Evolutionary conservation across 2,888 invertebrate species (phyloP).

Genomic region (Melinaea menophilus): DNA sequence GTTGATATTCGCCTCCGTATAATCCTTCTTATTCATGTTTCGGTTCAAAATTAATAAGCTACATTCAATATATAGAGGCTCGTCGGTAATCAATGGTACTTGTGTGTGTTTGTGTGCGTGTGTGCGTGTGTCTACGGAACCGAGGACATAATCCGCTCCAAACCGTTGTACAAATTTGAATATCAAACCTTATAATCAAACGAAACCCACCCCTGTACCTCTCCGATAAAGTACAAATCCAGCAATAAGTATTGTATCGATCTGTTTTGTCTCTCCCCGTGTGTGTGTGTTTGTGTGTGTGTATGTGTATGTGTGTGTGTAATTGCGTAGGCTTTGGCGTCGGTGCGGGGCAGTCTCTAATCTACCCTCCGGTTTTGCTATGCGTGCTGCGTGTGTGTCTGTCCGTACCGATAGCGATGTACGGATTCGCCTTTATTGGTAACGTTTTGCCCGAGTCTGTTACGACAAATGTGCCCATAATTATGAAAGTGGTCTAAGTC

Average conservation of each 20-base stretch:
- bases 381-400: constrained; percentile 10
- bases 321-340: constrained; percentile 25
- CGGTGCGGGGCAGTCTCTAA: constrained; percentile 17
- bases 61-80: too few relatives aligned
- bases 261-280: constrained; percentile 42
- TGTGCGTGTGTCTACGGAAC: neutral
- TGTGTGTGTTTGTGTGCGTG: too few relatives aligned
- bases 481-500: too few relatives aligned
- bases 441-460: neutral
- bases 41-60: too few relatives aligned
- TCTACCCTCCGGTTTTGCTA: constrained; percentile 12
- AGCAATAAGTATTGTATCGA: constrained; percentile 43
- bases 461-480: too few relatives aligned
- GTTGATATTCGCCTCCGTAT: too few relatives aligned
- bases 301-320: constrained; percentile 12
- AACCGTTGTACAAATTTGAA: neutral
- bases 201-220: constrained; percentile 5
- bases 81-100: too few relatives aligned
- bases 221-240: constrained; percentile 21
- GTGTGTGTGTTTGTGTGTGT: constrained; percentile 6
- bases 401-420: neutral
- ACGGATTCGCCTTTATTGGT: neutral
- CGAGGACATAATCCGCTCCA: neutral
- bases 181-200: neutral
- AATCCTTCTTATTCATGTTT: too few relatives aligned